phyloP scores from a whole-genome alignment of 2,797 vertebrate genomes.

The Poecile montanus region DNA sequence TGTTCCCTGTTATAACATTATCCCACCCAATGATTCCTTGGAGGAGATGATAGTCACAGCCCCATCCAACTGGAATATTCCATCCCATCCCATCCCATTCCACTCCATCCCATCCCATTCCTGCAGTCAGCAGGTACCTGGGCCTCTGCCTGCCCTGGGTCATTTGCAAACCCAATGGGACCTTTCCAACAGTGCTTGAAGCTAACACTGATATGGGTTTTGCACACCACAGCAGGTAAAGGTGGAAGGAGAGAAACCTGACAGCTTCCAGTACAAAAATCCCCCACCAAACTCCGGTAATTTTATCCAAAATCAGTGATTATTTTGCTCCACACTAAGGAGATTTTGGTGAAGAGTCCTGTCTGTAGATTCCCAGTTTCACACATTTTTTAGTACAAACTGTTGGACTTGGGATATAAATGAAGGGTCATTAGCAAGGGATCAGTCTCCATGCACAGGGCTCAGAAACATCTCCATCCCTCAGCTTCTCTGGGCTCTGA shows the following conservation, averaged over 20 bases:
- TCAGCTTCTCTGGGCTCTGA: neutral
- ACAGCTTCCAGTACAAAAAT: neutral
- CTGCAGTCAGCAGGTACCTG: neutral
- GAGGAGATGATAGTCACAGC: neutral
- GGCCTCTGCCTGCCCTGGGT: neutral
- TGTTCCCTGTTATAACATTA: rapidly evolving
- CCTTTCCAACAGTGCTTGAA: neutral
- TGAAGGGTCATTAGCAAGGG: neutral
- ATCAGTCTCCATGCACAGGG: neutral
- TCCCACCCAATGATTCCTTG: neutral
- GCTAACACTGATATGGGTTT: rapidly evolving
- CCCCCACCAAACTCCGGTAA: neutral
- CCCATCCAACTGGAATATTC: neutral
- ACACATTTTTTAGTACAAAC: neutral
- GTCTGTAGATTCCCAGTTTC: neutral
- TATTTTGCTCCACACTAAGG: neutral
- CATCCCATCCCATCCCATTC: neutral
- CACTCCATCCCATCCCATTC: neutral
- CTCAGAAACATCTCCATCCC: neutral
- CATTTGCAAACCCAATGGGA: neutral
- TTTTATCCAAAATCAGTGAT: neutral
- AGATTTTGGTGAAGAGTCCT: neutral
- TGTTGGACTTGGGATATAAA: rapidly evolving
- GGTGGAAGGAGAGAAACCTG: neutral
- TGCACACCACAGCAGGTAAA: neutral